phyloP scores from a whole-genome alignment of 2,797 vertebrate species.

The Lagodon rhomboides region DNA sequence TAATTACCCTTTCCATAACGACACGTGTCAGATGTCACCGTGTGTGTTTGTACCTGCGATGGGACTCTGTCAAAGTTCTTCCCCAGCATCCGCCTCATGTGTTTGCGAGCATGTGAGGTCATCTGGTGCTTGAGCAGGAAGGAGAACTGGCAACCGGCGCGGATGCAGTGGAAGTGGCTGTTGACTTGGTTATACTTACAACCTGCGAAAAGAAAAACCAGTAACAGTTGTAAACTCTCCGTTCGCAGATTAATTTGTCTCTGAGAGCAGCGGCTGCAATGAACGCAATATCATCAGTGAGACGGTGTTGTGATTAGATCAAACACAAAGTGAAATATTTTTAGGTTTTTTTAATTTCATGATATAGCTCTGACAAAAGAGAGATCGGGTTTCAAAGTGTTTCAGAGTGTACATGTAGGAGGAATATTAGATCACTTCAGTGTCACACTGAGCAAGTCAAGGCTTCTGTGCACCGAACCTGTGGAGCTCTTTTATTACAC shows the following conservation, averaged over 20 bases:
- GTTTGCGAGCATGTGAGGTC: conserved; percentile 98
- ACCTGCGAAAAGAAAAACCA: conserved; percentile 81
- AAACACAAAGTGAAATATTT: conserved; percentile 72
- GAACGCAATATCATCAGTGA: conserved; percentile 55
- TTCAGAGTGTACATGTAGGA: conserved; percentile 80
- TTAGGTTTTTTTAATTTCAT: conserved; percentile 69
- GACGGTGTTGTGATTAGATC: conserved; percentile 67
- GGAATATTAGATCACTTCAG: conserved; percentile 85
- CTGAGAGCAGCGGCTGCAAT: conserved; percentile 28
- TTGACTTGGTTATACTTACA: conserved; percentile 99
- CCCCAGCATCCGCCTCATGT: conserved; percentile 99
- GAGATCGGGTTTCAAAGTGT: conserved; percentile 78
- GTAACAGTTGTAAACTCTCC: conserved; percentile 54
- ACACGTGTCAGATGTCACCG: conserved; percentile 2
- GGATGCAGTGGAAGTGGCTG: conserved; percentile 99
- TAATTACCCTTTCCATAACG: conserved; percentile 50
- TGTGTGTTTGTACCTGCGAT: conserved; percentile 88
- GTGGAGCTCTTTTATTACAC: conserved; percentile 91
- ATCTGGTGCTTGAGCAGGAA: conserved; percentile 99
- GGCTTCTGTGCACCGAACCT: conserved; percentile 87
- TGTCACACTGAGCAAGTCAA: conserved; percentile 86
- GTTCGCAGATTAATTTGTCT: conserved; percentile 53
- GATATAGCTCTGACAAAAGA: conserved; percentile 76
- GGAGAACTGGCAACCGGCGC: conserved; percentile 99
- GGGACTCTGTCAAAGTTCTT: conserved; percentile 98